Base-by-base conservation (phyloP, 2,113 vertebrate species). In the Dicerorhinus sumatrensis region DNA sequence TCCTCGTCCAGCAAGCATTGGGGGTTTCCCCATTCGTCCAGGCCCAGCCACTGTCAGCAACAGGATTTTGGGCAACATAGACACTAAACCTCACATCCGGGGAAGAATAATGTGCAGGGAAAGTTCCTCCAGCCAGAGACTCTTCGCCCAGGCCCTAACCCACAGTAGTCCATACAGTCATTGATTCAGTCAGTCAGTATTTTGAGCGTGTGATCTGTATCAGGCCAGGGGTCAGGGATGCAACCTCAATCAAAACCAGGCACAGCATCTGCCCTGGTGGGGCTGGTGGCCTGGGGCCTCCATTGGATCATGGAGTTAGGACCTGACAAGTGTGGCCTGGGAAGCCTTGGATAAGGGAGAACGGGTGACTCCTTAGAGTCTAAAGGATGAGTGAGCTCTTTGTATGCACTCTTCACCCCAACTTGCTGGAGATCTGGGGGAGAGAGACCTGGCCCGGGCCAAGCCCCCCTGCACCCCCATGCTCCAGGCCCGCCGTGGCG, bases 401-500 rank as follows among this genome's bases (percentile, higher is more conserved):
- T 76, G 23, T 67, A 36, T 16, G 8, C 6, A 8, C 10, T 42
- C 16, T 81, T 75, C 18, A 36, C 20, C 5, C 8, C 6, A 54
- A 2, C 17, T 69, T 20, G 17, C 51, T 13, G 5, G 85, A 46
- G 18, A 10, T 39, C 54, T 16, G 29, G 13, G 29, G 51, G 33
- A 42, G 14, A 14, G 33, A 70, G 31, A 70, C 36, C 72, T 25
- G 8, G 23, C 5, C n/a, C 11, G 0, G 39, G 31, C 39, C 14
- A 8, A 5, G 13, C 3, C 6, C 48, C 8, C 14, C 51, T 14
- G 51, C 51, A 17, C 2, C n/a, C 33, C 18, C 25, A 13, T 5
- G 14, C 54, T 42, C 21, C 21, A 63, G 76, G 65, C 29, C 0
- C 31, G 8, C 87, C 0, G 31, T 73, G 36, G 1, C 42, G 0